A percentile compares a stretch with the other conserved stretches of the same genome.
phyloP scores from a whole-genome alignment of 2,888 invertebrate species.

The Thecophora atra region DNA sequence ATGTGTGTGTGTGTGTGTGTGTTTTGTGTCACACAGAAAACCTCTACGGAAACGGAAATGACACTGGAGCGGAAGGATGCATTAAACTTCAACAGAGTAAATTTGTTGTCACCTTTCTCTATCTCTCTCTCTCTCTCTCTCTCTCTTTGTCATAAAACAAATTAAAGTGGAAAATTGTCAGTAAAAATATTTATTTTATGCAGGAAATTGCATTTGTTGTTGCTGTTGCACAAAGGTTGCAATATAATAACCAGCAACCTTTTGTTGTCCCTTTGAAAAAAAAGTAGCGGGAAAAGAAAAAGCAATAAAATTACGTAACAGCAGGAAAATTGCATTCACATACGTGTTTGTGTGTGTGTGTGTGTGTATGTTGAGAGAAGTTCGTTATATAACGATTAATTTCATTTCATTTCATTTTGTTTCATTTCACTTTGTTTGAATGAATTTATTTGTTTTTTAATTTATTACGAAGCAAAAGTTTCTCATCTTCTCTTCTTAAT shows the following conservation, averaged over 20 bases:
- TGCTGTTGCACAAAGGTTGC: not conserved
- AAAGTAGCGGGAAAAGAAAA: not conserved
- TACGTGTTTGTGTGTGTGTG: no score
- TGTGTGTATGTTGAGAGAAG: no score
- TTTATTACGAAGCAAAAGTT: no score
- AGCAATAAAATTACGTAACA: not conserved
- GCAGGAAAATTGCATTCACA: no score
- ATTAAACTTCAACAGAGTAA: slow-evolving; percentile 26
- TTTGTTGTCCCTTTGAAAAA: not conserved
- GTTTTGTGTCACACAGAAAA: slow-evolving; percentile 25
- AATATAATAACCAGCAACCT: not conserved
- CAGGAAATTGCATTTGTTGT: slow-evolving; percentile 26
- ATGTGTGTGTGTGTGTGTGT: not conserved
- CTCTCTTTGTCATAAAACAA: not conserved
- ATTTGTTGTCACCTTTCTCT: not conserved
- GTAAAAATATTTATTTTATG: slow-evolving; percentile 26
- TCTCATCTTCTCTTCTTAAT: no score
- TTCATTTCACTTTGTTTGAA: no score
- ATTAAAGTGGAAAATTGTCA: slow-evolving; percentile 4
- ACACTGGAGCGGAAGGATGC: slow-evolving; percentile 38
- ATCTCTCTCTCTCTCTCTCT: not conserved
- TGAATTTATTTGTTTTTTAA: no score
- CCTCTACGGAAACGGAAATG: slow-evolving; percentile 38
- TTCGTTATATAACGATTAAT: no score
- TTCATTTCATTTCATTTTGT: no score